Percentiles rank a stretch among this genome's conserved stretches.
These are phyloP conservation scores for Tipula unca DNA, from an alignment of 2,888 invertebrate genomes.

Conservation along the genomic window DNA sequence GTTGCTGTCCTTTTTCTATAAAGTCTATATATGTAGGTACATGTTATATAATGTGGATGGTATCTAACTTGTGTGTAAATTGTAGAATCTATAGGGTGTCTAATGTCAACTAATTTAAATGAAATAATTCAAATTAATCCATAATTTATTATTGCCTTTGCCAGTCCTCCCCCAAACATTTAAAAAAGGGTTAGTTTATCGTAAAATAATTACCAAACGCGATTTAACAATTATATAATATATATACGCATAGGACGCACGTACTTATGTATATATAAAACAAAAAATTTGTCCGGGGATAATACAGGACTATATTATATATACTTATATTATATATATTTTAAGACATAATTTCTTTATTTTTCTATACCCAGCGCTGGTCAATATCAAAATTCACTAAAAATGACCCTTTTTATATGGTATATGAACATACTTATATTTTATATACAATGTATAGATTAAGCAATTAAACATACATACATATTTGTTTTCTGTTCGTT, in stretches of 20 bases:
- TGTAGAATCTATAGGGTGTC: background rate
- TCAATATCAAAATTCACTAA: background rate
- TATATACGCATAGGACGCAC: background rate
- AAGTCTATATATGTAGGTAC: no score
- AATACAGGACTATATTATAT: background rate
- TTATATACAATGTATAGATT: background rate
- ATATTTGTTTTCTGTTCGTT: background rate
- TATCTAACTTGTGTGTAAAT: no score
- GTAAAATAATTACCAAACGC: conserved; percentile 8
- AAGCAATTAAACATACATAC: background rate
- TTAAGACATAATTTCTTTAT: background rate
- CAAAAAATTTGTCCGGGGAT: background rate
- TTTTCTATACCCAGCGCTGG: background rate
- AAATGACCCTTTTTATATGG: background rate
- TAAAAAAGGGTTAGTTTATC: background rate
- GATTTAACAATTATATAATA: background rate
- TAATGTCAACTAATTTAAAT: background rate
- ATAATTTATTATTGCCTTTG: background rate
- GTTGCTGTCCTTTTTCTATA: no score
- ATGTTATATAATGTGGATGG: no score
- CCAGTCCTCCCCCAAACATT: background rate
- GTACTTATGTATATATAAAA: background rate
- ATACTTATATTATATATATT: background rate
- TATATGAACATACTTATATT: background rate
- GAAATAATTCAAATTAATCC: background rate